A percentile compares a stretch with the other conserved stretches of the same genome.
Evolutionary conservation across 2,797 vertebrate species (phyloP).

Genomic region (Helarctos malayanus): DNA sequence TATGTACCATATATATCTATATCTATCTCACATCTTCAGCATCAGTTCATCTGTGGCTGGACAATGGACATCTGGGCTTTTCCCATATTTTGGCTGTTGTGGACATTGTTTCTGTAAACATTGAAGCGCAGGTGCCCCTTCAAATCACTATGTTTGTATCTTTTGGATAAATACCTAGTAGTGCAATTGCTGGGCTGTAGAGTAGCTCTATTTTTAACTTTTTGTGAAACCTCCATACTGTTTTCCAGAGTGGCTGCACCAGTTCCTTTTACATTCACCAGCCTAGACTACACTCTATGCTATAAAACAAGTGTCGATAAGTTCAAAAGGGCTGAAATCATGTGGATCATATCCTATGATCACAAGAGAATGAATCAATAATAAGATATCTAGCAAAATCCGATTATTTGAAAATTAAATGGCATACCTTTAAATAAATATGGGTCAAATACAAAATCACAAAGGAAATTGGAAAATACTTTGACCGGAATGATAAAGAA

Average conservation of each 20-base stretch:
- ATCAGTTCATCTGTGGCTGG: no score
- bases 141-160: no score
- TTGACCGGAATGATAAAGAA: neutral
- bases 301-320: neutral
- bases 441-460: constrained; percentile 7
- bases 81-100: no score
- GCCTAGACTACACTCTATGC: neutral
- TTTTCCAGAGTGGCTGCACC: neutral
- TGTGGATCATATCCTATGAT: neutral
- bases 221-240: neutral
- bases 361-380: neutral
- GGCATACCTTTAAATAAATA: neutral
- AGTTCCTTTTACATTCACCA: neutral
- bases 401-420: neutral
- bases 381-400: neutral
- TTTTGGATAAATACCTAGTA: neutral
- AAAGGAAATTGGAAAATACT: neutral
- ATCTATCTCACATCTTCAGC: no score
- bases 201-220: neutral
- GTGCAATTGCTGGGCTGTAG: neutral
- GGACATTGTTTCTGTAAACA: no score
- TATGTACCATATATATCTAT: no score
- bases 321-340: neutral
- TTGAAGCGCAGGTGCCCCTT: no score
- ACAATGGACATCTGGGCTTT: no score